Evolutionary conservation across 2,888 invertebrate genomes (phyloP), one percentile per base, ranked within the genome.

Genomic region (Mactromeris polynyma): DNA sequence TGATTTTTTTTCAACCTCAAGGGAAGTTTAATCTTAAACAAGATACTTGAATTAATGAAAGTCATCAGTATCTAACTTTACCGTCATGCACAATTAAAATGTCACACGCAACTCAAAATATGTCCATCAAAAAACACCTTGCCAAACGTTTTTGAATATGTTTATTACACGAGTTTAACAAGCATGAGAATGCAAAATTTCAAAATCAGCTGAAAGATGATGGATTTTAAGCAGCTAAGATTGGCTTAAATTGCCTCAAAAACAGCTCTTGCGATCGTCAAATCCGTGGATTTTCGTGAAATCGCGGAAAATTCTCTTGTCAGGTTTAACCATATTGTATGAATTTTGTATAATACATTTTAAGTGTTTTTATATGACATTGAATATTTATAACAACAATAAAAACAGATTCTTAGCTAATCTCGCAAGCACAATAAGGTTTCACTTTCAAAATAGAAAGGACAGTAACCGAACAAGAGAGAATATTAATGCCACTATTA

Each of bases 51-150:
- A 69, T 83, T 46, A 69, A 83, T 83, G 83, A 83, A 83, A 42
- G 42, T 73, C 26, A 46, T 46, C 33, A 46, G 46, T 31, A 83
- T 83, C 26, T 69, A 46, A 83, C 17, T 83, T 78, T n/a, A 51
- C 33, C 26, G 79, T 87, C 82, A 86, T 78, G 87, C 83, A 58
- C 78, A 83, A 83, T 87, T 87, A 83, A 87, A 83, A 79, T 87
- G 87, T 87, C 87, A 83, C 17, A 78, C 11, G 38, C 9, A n/a
- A 38, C 54, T 40, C 77, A 38, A 17, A 58, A 54, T 73, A 46
- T 79, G 87, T 87, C 87, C 40, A 82, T 83, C 87, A 87, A 81
- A 73, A 36, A 36, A 2, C 31, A 83, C 21, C 42, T 17, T n/a
- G 21, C 7, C 31, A 31, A 42, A 46, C 40, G 3, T 46, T 46